Evolutionary conservation across 2,888 invertebrate genomes (phyloP).

Genomic region (Leptinotarsa juncta): DNA sequence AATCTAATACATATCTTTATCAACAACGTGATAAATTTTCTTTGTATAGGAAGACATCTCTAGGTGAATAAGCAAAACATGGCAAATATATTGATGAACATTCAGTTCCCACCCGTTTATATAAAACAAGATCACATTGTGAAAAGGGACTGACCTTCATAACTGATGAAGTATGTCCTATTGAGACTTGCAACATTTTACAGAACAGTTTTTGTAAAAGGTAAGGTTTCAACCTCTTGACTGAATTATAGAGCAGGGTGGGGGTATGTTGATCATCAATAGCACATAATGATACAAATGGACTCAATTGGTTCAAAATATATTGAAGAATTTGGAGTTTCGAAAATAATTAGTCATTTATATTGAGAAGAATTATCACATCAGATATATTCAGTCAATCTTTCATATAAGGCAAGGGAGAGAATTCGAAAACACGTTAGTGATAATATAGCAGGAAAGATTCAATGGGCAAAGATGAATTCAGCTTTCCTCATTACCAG

Average conservation of each 20-base stretch:
- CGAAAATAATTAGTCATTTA: no score
- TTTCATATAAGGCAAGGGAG: conserved; percentile 44
- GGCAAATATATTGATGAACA: no score
- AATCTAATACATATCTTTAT: background rate
- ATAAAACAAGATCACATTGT: no score
- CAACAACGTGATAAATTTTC: background rate
- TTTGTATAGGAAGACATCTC: background rate
- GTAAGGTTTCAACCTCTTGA: no score
- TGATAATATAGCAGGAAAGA: background rate
- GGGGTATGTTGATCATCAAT: no score
- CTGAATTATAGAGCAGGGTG: no score
- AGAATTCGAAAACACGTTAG: conserved; percentile 11
- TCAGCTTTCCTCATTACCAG: background rate
- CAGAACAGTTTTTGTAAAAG: no score
- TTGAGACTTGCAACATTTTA: no score
- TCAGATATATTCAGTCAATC: conserved; percentile 6
- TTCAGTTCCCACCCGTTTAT: no score
- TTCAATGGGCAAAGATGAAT: background rate
- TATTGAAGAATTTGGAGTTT: background rate
- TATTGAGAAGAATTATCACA: conserved; percentile 7
- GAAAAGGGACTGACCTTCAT: no score
- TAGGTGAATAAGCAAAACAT: background rate
- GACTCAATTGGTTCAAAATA: background rate
- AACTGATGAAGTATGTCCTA: no score
- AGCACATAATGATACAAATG: no score